phyloP scores from a whole-genome alignment of 2,888 invertebrate species.

The Pyralis farinalis region DNA sequence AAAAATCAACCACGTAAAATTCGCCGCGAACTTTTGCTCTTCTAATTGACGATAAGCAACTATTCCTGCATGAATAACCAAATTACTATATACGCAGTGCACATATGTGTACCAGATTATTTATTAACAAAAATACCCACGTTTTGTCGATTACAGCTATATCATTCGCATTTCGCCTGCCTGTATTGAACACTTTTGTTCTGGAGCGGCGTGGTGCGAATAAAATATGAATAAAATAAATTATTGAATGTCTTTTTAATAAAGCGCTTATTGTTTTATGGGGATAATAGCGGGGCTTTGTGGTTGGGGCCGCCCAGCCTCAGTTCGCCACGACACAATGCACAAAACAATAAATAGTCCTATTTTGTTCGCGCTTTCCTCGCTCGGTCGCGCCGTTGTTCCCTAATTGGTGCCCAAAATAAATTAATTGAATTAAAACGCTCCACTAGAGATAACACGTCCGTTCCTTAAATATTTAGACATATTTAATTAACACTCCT shows the following conservation, averaged over 20 bases:
- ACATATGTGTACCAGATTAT: too few relatives aligned
- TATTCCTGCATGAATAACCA: too few relatives aligned
- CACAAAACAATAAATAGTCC: conserved; percentile 75
- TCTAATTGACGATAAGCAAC: too few relatives aligned
- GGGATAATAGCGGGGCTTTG: conserved; percentile 65
- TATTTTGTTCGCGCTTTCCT: conserved; percentile 69
- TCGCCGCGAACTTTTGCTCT: too few relatives aligned
- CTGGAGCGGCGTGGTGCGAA: conserved; percentile 51
- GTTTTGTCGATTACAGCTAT: too few relatives aligned
- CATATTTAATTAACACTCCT: conserved; percentile 44
- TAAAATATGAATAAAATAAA: conserved; percentile 78
- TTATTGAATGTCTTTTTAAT: conserved; percentile 80
- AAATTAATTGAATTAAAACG: conserved; percentile 77
- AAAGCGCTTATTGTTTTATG: conserved; percentile 77
- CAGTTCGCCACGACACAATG: conserved; percentile 53
- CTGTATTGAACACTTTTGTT: conserved; percentile 65
- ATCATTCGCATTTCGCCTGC: conserved; percentile 18
- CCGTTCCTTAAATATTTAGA: conserved; percentile 63
- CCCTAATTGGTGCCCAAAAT: conserved; percentile 68
- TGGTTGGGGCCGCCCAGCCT: conserved; percentile 58
- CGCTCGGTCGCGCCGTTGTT: conserved; percentile 69
- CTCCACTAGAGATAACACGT: conserved; percentile 60
- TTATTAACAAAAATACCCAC: too few relatives aligned
- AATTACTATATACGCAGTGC: too few relatives aligned
- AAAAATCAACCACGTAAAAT: too few relatives aligned